These are phyloP conservation scores for Halcyon leucocephala DNA, from an alignment of 2,797 vertebrate genomes.

Conservation along the genomic window DNA sequence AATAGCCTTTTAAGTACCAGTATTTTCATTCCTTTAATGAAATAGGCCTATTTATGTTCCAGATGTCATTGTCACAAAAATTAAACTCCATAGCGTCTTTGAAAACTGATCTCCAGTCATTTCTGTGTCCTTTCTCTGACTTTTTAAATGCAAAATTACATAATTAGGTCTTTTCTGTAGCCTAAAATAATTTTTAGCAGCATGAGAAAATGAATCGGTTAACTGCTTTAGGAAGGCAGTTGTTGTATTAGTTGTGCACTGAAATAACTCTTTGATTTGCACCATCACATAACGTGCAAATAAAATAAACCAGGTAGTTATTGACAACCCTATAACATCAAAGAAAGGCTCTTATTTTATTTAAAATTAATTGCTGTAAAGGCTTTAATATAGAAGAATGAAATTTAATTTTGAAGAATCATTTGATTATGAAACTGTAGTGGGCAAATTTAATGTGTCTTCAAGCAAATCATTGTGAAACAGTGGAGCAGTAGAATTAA, in stretches of 20 bases:
- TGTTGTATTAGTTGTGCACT: background rate
- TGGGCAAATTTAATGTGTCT: background rate
- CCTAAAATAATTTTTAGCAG: background rate
- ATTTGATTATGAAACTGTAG: background rate
- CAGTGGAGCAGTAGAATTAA: background rate
- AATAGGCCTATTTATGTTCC: background rate
- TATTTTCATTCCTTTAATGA: slow-evolving; percentile 12
- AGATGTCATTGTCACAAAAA: background rate
- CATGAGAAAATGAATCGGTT: background rate
- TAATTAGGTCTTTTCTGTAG: background rate
- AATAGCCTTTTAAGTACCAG: background rate
- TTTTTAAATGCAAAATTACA: background rate
- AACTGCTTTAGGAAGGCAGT: background rate
- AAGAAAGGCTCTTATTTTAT: background rate
- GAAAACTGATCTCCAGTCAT: background rate
- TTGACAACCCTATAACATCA: background rate
- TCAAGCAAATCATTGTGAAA: background rate
- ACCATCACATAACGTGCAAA: background rate
- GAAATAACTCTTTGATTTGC: background rate
- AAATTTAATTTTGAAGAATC: background rate
- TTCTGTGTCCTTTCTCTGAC: background rate
- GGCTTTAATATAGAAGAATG: background rate
- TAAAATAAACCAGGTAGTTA: background rate
- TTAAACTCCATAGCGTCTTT: background rate
- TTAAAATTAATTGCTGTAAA: background rate